Evolutionary conservation across 2,797 vertebrate genomes (phyloP), one percentile per base, ranked within the genome.

Genomic region (Sphenodon punctatus): DNA sequence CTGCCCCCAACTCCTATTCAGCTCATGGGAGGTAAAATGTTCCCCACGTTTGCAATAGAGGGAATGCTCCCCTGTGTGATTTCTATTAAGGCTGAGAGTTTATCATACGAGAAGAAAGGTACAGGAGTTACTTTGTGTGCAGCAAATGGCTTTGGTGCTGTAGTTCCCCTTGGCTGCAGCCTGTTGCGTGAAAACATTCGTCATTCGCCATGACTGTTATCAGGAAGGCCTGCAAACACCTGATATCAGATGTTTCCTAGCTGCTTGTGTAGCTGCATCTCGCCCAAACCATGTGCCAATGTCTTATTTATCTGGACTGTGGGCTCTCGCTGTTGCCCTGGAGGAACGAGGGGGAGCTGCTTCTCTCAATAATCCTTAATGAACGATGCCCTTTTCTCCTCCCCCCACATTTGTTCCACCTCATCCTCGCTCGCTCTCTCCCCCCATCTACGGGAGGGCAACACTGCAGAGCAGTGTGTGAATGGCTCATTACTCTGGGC

Each of bases 401-500:
- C 53, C 27, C 22, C 13, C 46, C 58, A n/a, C 13, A 34, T 30
- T 22, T 66, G 12, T 22, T 70, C 19, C 20, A 25, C 46, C 15
- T 56, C 14, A 16, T 8, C 51, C 39, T 27, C 7, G 3, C 67
- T 51, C 51, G 13, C 41, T 25, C n/a, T 36, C 48, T 66, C 41
- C 46, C 72, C 67, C 34, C 55, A 74, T 69, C 49, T 39, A 65
- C n/a, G 30, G 58, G 63, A 76, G 49, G 48, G 69, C 46, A 67
- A 75, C 60, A 53, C 32, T 43, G 49, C 75, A 67, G 78, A 87
- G 55, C 34, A 58, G 72, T 38, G 68, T 70, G 85, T 87, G 91
- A 90, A 92, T 86, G 90, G 78, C 84, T 94, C 92, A 94, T 93
- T 90, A 92, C 74, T 78, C 78, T 42, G 61, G 88, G 78, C 86